A percentile compares a stretch with the other conserved stretches of the same genome.
Conservation (phyloP, 2,888 invertebrate species). For the Cephus pulcher region DNA sequence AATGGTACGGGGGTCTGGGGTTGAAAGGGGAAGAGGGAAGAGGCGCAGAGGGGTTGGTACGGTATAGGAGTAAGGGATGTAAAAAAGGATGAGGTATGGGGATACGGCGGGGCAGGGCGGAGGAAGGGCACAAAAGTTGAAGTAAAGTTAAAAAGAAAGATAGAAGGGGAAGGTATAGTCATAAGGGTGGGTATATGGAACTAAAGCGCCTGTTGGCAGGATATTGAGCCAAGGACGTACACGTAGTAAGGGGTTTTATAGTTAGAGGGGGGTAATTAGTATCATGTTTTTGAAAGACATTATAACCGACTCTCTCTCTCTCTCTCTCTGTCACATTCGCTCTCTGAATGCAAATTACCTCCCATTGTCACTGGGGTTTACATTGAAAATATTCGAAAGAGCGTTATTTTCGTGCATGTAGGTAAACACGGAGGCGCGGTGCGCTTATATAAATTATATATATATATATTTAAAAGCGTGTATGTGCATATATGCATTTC, state of each 20-base stretch:
- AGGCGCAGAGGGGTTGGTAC: not conserved
- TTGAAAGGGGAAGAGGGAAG: too few relatives aligned
- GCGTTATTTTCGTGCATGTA: not conserved
- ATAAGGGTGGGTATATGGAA: not conserved
- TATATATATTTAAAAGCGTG: too few relatives aligned
- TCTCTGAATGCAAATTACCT: constrained; percentile 57
- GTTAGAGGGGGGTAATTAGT: not conserved
- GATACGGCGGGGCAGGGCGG: not conserved
- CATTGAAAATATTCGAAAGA: not conserved
- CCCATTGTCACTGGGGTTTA: constrained; percentile 30
- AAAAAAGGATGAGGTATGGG: not conserved
- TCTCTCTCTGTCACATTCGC: not conserved
- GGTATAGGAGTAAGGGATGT: not conserved
- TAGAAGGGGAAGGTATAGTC: not conserved
- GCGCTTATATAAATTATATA: too few relatives aligned
- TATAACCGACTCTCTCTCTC: constrained; percentile 9
- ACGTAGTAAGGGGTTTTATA: not conserved
- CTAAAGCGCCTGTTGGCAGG: not conserved
- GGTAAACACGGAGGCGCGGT: not conserved
- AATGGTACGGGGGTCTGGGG: not conserved
- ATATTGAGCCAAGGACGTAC: not conserved
- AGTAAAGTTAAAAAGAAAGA: not conserved
- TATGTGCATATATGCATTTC: not conserved
- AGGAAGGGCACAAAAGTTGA: not conserved
- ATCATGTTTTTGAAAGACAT: constrained; percentile 39